phyloP scores from a whole-genome alignment of 2,797 vertebrate species.

The Pteropus rufus region DNA sequence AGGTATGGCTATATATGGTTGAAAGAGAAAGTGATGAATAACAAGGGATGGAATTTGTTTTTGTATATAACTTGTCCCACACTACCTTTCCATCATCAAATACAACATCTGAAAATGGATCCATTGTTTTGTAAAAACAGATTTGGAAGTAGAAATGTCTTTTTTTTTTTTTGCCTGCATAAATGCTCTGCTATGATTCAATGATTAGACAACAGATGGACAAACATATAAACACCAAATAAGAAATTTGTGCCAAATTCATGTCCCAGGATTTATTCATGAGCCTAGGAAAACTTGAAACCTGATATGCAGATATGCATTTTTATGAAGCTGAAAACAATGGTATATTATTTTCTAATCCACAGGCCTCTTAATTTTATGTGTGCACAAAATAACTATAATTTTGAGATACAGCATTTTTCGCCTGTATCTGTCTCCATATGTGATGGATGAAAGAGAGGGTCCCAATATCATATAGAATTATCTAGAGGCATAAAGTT shows the following conservation, averaged over 20 bases:
- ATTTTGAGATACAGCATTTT: slow-evolving; percentile 31
- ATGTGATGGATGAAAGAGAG: background rate
- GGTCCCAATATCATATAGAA: background rate
- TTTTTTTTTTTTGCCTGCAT: slow-evolving; percentile 7
- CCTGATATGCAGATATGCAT: background rate
- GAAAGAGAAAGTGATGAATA: background rate
- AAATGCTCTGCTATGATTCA: background rate
- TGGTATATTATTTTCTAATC: slow-evolving; percentile 23
- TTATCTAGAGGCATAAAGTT: background rate
- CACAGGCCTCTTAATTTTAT: slow-evolving; percentile 49
- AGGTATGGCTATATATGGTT: background rate
- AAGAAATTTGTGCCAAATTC: slow-evolving; percentile 32
- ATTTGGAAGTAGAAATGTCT: background rate
- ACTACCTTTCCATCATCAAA: background rate
- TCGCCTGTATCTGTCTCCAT: slow-evolving; percentile 4
- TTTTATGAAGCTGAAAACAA: slow-evolving; percentile 47
- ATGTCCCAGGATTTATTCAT: slow-evolving; percentile 21
- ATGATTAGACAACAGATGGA: slow-evolving; percentile 21
- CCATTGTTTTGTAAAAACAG: background rate
- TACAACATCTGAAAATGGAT: background rate
- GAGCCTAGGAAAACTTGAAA: slow-evolving; percentile 24
- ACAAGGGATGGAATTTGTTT: background rate
- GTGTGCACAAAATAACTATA: slow-evolving; percentile 21
- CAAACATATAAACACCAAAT: slow-evolving; percentile 23
- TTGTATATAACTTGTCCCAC: background rate